Conservation (phyloP, 2,113 vertebrate genomes). For the Anolis carolinensis region DNA sequence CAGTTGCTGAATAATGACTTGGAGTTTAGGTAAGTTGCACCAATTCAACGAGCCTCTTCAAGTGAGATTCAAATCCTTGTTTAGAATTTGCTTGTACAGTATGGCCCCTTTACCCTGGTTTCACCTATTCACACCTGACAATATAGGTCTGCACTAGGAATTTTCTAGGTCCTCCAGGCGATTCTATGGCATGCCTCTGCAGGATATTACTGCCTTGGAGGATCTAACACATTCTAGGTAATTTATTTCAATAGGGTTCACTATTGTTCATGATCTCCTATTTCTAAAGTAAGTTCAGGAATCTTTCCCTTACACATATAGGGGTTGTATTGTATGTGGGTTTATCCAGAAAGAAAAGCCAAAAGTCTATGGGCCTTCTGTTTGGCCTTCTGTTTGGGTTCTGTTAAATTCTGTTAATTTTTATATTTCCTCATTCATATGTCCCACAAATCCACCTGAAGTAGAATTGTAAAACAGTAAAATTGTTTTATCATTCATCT, state of each 20-base stretch:
- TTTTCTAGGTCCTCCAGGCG: too few relatives aligned
- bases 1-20: neutral
- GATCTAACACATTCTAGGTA: too few relatives aligned
- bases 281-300: too few relatives aligned
- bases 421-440: neutral
- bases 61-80: neutral
- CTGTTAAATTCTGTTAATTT: neutral
- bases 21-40: neutral
- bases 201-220: too few relatives aligned
- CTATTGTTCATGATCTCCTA: too few relatives aligned
- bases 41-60: rapidly evolving
- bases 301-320: too few relatives aligned
- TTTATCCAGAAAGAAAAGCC: neutral
- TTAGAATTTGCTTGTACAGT: neutral
- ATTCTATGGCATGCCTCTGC: too few relatives aligned
- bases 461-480: neutral
- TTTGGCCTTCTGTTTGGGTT: neutral
- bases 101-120: too few relatives aligned
- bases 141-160: too few relatives aligned
- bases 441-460: neutral
- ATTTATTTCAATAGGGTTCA: too few relatives aligned
- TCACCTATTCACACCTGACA: too few relatives aligned
- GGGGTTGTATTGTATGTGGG: too few relatives aligned
- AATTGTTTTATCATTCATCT: neutral
- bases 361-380: neutral